These are phyloP conservation scores for Lepidocyrtoides sp. DNA, from an alignment of 2,888 invertebrate species.

Conservation along the genomic window DNA sequence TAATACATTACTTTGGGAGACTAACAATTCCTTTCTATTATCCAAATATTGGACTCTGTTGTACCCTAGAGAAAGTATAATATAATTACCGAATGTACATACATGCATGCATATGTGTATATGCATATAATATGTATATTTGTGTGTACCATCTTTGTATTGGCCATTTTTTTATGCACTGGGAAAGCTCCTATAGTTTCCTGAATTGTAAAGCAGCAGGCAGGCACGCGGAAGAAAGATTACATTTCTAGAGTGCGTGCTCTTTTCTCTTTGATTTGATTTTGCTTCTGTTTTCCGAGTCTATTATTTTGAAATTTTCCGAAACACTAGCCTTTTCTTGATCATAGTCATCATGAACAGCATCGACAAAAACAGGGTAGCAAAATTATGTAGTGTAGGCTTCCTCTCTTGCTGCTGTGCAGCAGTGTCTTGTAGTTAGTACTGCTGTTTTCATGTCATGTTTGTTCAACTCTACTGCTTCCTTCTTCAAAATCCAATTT, in stretches of 20 bases:
- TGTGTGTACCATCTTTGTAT: background rate
- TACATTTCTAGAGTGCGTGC: background rate
- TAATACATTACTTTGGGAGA: too few relatives aligned
- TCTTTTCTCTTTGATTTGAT: background rate
- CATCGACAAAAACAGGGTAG: background rate
- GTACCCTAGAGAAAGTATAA: too few relatives aligned
- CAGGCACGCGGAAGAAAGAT: conserved; percentile 30
- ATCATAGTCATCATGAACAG: background rate
- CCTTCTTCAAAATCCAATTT: conserved; percentile 35
- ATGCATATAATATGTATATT: background rate
- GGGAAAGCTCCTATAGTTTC: background rate
- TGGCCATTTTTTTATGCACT: background rate
- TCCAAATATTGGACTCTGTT: too few relatives aligned
- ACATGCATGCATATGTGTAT: background rate
- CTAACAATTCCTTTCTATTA: too few relatives aligned
- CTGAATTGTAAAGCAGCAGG: background rate
- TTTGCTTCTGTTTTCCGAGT: background rate
- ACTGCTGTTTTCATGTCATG: conserved; percentile 26
- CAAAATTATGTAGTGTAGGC: background rate
- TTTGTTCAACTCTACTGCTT: conserved; percentile 32
- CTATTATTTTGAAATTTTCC: conserved; percentile 27
- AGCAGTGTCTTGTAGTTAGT: background rate
- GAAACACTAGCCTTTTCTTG: conserved; percentile 20
- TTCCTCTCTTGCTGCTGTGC: background rate
- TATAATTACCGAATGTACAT: too few relatives aligned